Conservation (phyloP, 2,113 vertebrate genomes). For the Rhinoptilus africanus region DNA sequence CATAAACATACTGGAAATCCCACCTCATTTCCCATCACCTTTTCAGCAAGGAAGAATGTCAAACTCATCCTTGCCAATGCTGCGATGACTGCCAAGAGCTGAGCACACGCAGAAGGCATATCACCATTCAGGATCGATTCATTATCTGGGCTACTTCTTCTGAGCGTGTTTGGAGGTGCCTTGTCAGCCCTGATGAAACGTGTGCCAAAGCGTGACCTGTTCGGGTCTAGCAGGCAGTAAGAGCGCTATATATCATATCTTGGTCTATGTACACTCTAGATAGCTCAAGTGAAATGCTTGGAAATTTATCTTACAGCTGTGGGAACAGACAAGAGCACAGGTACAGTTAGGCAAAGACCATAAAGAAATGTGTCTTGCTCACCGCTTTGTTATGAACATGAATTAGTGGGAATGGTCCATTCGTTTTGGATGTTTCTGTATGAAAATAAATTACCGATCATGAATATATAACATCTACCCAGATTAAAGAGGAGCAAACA, state of each 20-base stretch:
- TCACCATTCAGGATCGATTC: not conserved
- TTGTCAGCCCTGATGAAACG: not conserved
- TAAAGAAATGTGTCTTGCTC: not conserved
- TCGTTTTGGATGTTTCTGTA: not conserved
- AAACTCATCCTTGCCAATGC: not conserved
- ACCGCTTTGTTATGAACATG: not conserved
- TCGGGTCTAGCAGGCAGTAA: not conserved
- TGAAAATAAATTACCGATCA: not conserved
- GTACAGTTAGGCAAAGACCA: not conserved
- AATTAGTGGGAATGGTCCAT: not conserved
- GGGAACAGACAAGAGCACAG: not conserved
- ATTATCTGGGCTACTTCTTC: not conserved
- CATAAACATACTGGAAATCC: not conserved
- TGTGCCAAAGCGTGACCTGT: not conserved
- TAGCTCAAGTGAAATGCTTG: not conserved
- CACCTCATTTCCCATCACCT: not conserved
- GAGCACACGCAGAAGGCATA: not conserved
- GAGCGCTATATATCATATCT: not conserved
- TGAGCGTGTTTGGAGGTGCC: not conserved
- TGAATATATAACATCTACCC: not conserved
- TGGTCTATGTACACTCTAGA: not conserved
- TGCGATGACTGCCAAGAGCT: not conserved
- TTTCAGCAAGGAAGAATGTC: not conserved
- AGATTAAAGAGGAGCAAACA: not conserved
- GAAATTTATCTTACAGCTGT: not conserved